A percentile compares a stretch with the other conserved stretches of the same genome.
These are phyloP conservation scores for Drosophila borborema DNA, from an alignment of 2,888 invertebrate species.

Conservation along the genomic window DNA sequence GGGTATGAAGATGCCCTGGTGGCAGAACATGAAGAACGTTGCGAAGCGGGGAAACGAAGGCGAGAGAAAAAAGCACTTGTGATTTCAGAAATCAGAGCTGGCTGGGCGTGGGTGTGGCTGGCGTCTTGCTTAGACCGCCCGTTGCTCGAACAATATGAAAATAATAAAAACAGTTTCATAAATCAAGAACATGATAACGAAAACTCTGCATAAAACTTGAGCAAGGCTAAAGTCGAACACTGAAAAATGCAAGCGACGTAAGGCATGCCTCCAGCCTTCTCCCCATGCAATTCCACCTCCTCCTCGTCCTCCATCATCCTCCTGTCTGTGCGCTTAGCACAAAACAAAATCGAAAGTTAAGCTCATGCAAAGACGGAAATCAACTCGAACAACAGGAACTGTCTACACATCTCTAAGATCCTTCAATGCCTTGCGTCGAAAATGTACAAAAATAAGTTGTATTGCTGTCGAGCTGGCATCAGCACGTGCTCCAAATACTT, in stretches of 20 bases:
- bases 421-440: conserved; percentile 26
- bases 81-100: conserved; percentile 66
- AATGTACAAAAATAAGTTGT: conserved; percentile 60
- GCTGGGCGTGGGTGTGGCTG: conserved; percentile 14
- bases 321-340: background rate
- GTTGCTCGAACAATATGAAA: conserved; percentile 70
- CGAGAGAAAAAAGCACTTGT: conserved; percentile 59
- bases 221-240: conserved; percentile 43
- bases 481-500: conserved; percentile 2
- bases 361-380: conserved; percentile 60
- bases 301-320: background rate
- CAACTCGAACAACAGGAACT: conserved; percentile 67
- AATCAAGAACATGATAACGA: conserved; percentile 76
- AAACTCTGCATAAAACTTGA: conserved; percentile 72
- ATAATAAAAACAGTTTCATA: conserved; percentile 80
- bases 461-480: conserved; percentile 29
- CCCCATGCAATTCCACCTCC: background rate
- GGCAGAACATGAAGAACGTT: conserved; percentile 5
- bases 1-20: conserved; percentile 10
- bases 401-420: conserved; percentile 22
- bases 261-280: conserved; percentile 29
- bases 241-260: conserved; percentile 53
- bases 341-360: conserved; percentile 65
- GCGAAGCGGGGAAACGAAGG: background rate
- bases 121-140: conserved; percentile 35